Conservation (phyloP, 2,888 invertebrate genomes). For the Erebia palarica region DNA sequence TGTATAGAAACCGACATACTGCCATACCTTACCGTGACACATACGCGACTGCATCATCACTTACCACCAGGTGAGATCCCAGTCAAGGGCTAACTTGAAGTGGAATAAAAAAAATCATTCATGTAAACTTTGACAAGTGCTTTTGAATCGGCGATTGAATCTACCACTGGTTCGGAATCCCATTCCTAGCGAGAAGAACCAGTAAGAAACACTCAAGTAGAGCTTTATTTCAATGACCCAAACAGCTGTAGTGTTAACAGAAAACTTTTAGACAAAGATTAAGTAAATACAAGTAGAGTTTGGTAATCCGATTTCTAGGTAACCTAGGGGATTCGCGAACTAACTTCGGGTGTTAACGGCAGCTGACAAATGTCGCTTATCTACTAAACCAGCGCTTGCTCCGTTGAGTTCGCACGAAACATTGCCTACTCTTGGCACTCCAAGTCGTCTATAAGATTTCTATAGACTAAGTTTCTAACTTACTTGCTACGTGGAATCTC, state of each 20-base stretch:
- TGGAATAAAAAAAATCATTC: no score
- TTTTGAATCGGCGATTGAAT: no score
- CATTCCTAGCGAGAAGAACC: no score
- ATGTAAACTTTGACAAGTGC: no score
- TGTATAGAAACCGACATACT: no score
- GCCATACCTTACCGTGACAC: no score
- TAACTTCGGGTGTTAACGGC: background rate
- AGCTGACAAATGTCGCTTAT: slow-evolving; percentile 15
- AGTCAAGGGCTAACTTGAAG: no score
- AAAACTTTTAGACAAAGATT: background rate
- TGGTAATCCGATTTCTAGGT: background rate
- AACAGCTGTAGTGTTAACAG: background rate
- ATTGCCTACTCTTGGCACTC: background rate
- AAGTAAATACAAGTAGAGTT: background rate
- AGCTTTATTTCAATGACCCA: no score
- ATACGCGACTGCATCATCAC: no score
- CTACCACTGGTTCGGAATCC: no score
- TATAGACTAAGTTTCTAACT: background rate
- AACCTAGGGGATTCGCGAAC: background rate
- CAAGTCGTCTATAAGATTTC: background rate
- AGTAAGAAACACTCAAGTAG: no score
- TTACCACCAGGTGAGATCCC: no score
- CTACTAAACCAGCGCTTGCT: slow-evolving; percentile 1
- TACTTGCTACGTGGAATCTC: background rate
- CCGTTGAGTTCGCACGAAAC: background rate